Percentiles rank a stretch among this genome's conserved stretches.
These are phyloP conservation scores for Onychostruthus taczanowskii DNA, from an alignment of 2,113 vertebrate species.

Conservation along the genomic window DNA sequence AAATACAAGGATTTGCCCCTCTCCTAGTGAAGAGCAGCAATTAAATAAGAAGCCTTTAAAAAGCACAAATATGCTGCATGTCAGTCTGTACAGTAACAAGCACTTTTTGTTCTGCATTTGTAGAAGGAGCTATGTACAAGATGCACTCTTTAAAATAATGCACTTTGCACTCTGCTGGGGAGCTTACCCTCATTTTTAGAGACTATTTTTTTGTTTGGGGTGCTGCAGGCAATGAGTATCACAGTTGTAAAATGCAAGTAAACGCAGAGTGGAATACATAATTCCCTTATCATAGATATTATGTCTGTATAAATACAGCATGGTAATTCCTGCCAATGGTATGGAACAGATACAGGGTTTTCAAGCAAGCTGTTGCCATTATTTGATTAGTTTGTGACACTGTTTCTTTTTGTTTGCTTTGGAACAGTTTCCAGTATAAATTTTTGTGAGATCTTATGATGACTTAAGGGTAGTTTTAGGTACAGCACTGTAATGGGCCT, in stretches of 20 bases:
- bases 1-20: background rate
- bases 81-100: constrained; percentile 4
- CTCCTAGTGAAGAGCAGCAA: background rate
- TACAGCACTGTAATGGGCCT: background rate
- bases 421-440: background rate
- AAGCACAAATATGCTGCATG: constrained; percentile 30
- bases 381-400: background rate
- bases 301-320: background rate
- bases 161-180: constrained; percentile 70
- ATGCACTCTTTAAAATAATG: constrained; percentile 69
- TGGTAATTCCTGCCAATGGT: background rate
- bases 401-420: background rate
- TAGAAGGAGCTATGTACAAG: background rate
- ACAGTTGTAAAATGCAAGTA: background rate
- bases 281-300: background rate
- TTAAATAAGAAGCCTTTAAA: constrained; percentile 12
- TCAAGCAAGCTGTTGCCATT: background rate
- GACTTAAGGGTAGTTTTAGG: background rate
- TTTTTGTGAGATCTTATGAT: background rate
- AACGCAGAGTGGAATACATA: background rate
- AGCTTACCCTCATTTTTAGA: constrained; percentile 24
- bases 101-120: constrained; percentile 23
- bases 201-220: background rate
- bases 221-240: background rate
- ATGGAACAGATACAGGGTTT: background rate